Conservation (phyloP, 2,797 vertebrate genomes). For the Chloroceryle inda region DNA sequence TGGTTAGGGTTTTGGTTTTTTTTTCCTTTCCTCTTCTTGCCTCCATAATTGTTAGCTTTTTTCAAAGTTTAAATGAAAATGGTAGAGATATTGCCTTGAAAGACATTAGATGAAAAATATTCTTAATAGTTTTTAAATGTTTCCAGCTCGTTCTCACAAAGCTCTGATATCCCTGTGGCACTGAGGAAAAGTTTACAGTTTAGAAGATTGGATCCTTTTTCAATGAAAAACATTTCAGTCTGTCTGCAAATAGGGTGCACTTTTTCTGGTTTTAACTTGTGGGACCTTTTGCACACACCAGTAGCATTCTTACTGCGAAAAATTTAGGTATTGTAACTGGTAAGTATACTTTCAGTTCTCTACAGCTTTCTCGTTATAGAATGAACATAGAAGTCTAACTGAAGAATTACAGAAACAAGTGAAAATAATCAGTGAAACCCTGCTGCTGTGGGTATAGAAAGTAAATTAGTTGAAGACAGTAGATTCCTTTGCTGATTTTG, state of each 20-base stretch:
- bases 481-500: not conserved
- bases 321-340: not conserved
- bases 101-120: not conserved
- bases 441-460: not conserved
- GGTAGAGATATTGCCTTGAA: not conserved
- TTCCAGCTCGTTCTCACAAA: not conserved
- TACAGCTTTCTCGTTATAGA: not conserved
- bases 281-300: not conserved
- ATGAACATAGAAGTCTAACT: not conserved
- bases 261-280: not conserved
- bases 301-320: not conserved
- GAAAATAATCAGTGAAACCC: not conserved
- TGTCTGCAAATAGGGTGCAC: not conserved
- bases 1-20: not conserved
- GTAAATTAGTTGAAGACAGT: not conserved
- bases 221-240: not conserved
- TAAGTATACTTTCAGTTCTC: not conserved
- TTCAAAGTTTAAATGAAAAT: not conserved
- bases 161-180: not conserved
- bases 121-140: not conserved
- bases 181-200: not conserved
- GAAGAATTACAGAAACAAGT: not conserved
- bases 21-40: not conserved
- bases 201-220: not conserved
- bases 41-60: not conserved